Evolutionary conservation across 2,888 invertebrate genomes (phyloP), one percentile per base, ranked within the genome.

Genomic region (Strigamia maritima): DNA sequence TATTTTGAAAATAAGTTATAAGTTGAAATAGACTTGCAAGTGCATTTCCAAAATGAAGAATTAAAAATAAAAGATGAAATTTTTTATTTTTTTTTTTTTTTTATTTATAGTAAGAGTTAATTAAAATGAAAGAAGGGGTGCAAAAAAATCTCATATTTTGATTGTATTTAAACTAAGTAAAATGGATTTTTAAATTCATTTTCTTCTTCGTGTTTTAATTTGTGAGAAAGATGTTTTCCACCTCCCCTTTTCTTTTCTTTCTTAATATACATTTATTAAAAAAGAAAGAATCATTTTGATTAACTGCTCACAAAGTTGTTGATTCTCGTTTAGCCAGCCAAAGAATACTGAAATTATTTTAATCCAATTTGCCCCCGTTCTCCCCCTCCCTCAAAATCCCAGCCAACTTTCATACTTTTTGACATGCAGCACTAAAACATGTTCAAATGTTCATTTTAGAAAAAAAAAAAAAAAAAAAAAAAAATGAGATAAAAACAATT

Each of bases 271-370:
- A 74, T 26, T 74, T 24, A 74, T 74, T 74, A 24, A 35, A 75
- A 75, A 75, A 70, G 4, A 22, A 24, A 24, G 24, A 70, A 70
- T 26, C 12, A 70, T 70, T 70, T 70, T 70, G 26, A 70, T 70
- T 70, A 70, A 70, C 70, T 28, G 70, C 70, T 70, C 70, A 70
- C 70, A 26, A 70, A 70, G 70, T 70, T 70, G 70, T 70, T 70
- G 70, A 70, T 70, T 70, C 70, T 70, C 70, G 70, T 70, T 70
- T 70, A 70, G 26, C 70, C 70, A 70, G 70, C 26, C 54, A 6
- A n/a, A 54, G 54, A 70, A n/a, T 70, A 70, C 24, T 24, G 28
- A 70, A 70, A 70, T 70, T 70, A 70, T 70, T 70, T 70, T 70
- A 70, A 70, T 70, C 70, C 70, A 70, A 70, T 70, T 70, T 70